Base-by-base conservation (phyloP, 2,888 invertebrate species). In the Melipona beecheii region DNA sequence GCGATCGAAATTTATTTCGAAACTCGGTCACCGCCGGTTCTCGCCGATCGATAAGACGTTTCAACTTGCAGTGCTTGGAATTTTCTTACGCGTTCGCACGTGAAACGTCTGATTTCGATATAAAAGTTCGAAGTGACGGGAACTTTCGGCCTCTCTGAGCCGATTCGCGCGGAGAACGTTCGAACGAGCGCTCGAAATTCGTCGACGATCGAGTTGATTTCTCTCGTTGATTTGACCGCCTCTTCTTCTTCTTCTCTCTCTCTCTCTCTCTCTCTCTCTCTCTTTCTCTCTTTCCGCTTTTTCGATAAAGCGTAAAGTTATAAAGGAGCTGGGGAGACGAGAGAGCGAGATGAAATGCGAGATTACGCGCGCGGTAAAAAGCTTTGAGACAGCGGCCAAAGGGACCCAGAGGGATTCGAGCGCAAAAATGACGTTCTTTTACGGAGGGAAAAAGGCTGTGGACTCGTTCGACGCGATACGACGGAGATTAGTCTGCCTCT, bases 401-500 rank as follows among this genome's bases (percentile, higher is more conserved):
- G 62, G 54, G 72, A 36, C 27, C 17, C 50, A n/a, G 27, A 19
- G 43, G 19, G 56, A 31, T 27, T 24, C 19, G 72, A 36, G 62
- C 36, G 27, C 56, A 71, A 52, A 72, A 71, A 54, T 27, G 71
- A 17, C 43, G 73, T 73, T 78, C 49, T 73, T 36, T 65, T 64
- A 52, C 2, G 66, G 13, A 24, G 62, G 52, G 56, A 71, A 66
- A 64, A 58, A 52, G 0, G 43, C 24, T 49, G 70, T 49, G 70
- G 70, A 80, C 70, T 64, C 73, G 56, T 19, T 56, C 17, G 54
- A 24, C 24, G 58, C 56, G 72, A 73, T 79, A 58, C 58, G 50
- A 21, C 49, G 60, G 58, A 80, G 81, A 80, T 82, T 71, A 80
- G 68, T 65, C 70, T 60, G 21, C 58, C 54, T n/a, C 70, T 65